Evolutionary conservation across 2,888 invertebrate genomes (phyloP), one percentile per base, ranked within the genome.

Genomic region (Aspidiotus destructor): DNA sequence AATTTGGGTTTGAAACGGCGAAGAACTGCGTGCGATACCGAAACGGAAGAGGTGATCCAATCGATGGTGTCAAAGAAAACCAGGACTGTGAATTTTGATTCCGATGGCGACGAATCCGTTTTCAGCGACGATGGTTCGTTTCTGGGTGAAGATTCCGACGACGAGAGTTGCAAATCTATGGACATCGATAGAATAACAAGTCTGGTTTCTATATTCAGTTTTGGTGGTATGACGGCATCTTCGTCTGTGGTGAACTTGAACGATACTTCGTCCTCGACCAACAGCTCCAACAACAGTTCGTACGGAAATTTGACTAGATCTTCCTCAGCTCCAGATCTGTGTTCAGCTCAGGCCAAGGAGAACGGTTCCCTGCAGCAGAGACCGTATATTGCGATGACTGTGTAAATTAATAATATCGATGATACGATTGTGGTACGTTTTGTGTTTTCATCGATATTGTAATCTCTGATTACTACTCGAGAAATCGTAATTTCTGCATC

Each of bases 181-280:
- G 82, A 82, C 75, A 81, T 83, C 72, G 82, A 83, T 75, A 77
- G 82, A 72, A 81, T 83, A 72, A 82, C 83, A 54, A 82, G 81
- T 70, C 75, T 83, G 71, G 83, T 83, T 72, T 82, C 82, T 62
- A 82, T 82, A 73, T 82, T 83, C 75, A 82, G 82, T 74, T 83
- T 83, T 74, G 81, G 81, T 65, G 78, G 74, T 42, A 72, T 75
- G 58, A 71, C 70, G 41, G 69, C 70, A 16, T 72, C 70, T 13
- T 53, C 71, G 13, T 58, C 68, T n/a, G 41, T 53, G 40, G 17
- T n/a, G 15, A 69, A 57, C 16, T 41, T 60, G 7, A 62, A 44
- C 11, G 57, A 57, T 6, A 61, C 68, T 44, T 70, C 69, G 41
- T 68, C 70, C 54, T 69, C 71, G n/a, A 70, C 62, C 40, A 54